Conservation (phyloP, 2,113 vertebrate species). For the Varanus salvator region DNA sequence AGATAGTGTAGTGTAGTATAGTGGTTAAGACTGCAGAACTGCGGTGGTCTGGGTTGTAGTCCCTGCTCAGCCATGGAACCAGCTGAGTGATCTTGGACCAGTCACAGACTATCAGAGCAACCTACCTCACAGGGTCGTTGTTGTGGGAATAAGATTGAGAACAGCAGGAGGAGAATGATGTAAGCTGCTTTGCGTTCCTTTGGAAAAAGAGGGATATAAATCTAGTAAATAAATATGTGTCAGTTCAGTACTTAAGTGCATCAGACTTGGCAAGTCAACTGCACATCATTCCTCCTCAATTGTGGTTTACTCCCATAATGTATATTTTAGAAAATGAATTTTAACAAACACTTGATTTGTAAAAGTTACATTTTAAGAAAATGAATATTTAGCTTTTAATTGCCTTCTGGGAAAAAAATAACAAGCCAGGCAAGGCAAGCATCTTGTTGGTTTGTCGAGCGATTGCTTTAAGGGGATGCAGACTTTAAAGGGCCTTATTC, state of each 20-base stretch:
- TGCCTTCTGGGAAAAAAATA: neutral
- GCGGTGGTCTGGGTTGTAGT: too few species aligned
- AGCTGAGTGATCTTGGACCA: too few species aligned
- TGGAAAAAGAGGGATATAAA: too few species aligned
- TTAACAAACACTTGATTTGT: conserved; percentile 43
- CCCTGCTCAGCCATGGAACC: too few species aligned
- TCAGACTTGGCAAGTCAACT: neutral
- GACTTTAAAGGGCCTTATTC: rapidly evolving
- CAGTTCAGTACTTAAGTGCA: conserved; percentile 31
- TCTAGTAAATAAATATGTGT: neutral
- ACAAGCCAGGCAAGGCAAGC: neutral
- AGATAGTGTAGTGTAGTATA: neutral
- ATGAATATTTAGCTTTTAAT: neutral
- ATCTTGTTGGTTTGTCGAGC: neutral
- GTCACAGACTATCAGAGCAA: too few species aligned
- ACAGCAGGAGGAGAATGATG: too few species aligned
- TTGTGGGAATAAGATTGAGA: too few species aligned
- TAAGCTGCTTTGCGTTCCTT: too few species aligned
- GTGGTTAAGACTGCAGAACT: too few species aligned
- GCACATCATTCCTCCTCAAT: neutral
- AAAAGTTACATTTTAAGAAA: conserved; percentile 28
- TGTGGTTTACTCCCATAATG: neutral
- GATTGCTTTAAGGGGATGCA: conserved; percentile 21
- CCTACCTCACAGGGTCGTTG: too few species aligned
- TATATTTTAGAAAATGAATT: conserved; percentile 47